Percentiles rank a stretch among this genome's conserved stretches.
Evolutionary conservation across 2,113 vertebrate species (phyloP).

Genomic region (Cinclus cinclus): DNA sequence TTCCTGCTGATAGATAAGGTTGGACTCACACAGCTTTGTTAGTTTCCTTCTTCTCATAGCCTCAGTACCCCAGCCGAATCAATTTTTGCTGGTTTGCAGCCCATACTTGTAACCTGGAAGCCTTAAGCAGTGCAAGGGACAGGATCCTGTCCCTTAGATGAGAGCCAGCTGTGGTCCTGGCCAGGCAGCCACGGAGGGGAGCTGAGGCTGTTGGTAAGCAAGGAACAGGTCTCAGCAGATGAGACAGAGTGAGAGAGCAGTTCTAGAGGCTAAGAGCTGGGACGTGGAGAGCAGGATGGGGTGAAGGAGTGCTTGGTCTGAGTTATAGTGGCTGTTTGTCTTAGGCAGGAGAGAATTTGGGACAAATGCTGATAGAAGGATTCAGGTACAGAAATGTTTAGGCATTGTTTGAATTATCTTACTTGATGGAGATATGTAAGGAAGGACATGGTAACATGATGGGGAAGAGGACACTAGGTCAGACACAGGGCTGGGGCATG

Average conservation of each 20-base stretch:
- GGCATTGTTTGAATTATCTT: not conserved
- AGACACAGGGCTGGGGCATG: rapidly evolving
- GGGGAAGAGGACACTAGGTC: not conserved
- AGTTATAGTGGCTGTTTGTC: not conserved
- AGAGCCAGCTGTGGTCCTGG: not conserved
- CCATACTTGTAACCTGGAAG: not conserved
- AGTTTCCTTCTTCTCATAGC: not conserved
- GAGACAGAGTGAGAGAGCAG: not conserved
- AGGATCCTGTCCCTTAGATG: not conserved
- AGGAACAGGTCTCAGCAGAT: not conserved
- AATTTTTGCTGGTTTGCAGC: not conserved
- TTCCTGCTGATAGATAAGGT: not conserved
- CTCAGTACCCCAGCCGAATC: rapidly evolving
- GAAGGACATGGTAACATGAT: not conserved
- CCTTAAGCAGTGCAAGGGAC: not conserved
- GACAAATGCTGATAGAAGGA: not conserved
- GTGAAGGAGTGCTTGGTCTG: not conserved
- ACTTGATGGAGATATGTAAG: not conserved
- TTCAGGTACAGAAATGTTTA: not conserved
- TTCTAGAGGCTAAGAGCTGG: not conserved
- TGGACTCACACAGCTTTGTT: not conserved
- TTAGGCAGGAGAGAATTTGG: not conserved
- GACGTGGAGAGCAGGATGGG: not conserved
- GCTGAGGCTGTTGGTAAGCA: not conserved
- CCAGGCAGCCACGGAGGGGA: not conserved